Evolutionary conservation across 1,140 invertebrate species (phyloP).

Genomic region (Pseudomyrmex sp.): DNA sequence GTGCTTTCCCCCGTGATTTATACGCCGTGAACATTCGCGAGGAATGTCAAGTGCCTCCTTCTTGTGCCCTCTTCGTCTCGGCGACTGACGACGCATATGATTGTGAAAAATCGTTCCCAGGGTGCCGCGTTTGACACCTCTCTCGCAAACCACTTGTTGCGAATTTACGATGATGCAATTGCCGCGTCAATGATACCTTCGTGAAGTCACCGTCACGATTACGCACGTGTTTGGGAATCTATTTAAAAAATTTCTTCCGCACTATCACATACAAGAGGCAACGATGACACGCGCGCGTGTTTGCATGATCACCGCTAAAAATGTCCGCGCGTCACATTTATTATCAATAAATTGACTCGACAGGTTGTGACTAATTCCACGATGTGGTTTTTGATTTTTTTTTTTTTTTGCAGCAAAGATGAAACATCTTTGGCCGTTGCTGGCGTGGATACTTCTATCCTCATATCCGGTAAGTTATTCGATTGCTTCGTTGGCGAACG

Average conservation of each 20-base stretch:
- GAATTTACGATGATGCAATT: slow-evolving; percentile 55
- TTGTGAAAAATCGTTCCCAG: slow-evolving; percentile 39
- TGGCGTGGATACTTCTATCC: slow-evolving; percentile 88
- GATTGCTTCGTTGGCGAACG: too few relatives aligned
- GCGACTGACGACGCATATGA: not conserved
- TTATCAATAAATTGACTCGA: slow-evolving; percentile 21
- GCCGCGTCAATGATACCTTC: not conserved
- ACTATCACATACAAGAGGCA: not conserved
- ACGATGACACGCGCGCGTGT: not conserved
- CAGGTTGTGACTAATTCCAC: not conserved
- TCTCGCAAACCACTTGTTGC: slow-evolving; percentile 42
- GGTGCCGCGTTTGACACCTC: not conserved
- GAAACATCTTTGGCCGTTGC: slow-evolving; percentile 90
- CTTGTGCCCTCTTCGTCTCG: not conserved
- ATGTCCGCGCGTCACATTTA: not conserved
- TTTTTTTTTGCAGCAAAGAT: slow-evolving; percentile 88
- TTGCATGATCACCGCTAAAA: slow-evolving; percentile 35
- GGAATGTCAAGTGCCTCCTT: slow-evolving; percentile 6
- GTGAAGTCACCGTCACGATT: slow-evolving; percentile 38
- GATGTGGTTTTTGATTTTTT: slow-evolving; percentile 65
- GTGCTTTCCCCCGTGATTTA: slow-evolving; percentile 50
- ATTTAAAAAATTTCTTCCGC: slow-evolving; percentile 41
- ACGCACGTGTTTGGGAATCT: slow-evolving; percentile 38
- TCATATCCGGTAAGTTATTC: slow-evolving; percentile 85
- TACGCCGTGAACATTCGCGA: slow-evolving; percentile 37